Evolutionary conservation across 2,888 invertebrate genomes (phyloP).

Genomic region (Sminthurinus aureus): DNA sequence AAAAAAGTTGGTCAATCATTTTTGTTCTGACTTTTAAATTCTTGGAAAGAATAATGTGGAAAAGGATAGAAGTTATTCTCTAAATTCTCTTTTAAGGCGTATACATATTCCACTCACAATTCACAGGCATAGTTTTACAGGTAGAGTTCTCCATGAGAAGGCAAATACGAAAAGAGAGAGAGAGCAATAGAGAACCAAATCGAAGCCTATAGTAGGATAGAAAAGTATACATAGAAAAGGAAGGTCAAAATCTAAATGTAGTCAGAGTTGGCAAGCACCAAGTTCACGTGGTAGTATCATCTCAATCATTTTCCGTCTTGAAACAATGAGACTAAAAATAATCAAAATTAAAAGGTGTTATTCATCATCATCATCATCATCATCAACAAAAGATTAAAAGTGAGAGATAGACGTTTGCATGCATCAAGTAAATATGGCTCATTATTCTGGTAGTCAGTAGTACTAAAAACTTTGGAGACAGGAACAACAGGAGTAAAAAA

Average conservation of each 20-base stretch:
- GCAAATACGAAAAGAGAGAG: background rate
- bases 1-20: no score
- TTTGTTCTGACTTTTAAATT: background rate
- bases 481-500: no score
- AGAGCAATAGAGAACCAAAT: background rate
- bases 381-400: background rate
- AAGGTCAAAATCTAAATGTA: slow-evolving; percentile 18
- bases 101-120: no score
- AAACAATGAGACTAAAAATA: background rate
- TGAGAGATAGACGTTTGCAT: background rate
- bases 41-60: background rate
- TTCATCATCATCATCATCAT: no score
- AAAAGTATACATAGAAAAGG: background rate
- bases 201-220: background rate
- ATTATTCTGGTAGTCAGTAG: no score
- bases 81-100: no score
- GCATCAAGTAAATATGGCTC: background rate
- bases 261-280: background rate
- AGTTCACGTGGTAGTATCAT: slow-evolving; percentile 1
- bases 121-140: no score
- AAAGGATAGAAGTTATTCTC: background rate
- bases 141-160: no score
- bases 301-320: background rate
- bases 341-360: background rate
- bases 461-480: no score